Percentiles rank a stretch among this genome's conserved stretches.
These are phyloP conservation scores for Muscicapa adusta DNA, from an alignment of 2,113 vertebrate genomes.

Conservation along the genomic window DNA sequence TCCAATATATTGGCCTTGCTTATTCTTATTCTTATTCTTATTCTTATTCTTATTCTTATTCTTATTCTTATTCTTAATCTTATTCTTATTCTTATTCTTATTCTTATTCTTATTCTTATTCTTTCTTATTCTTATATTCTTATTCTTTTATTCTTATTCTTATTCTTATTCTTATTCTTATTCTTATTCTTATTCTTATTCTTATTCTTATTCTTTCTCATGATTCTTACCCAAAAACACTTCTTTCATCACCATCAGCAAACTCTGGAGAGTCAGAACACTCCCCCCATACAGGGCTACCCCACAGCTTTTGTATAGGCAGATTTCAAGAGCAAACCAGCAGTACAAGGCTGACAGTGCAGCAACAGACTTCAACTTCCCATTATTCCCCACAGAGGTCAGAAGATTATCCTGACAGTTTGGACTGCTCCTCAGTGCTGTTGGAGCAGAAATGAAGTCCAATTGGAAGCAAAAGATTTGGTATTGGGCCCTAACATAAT, in stretches of 20 bases:
- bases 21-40: too few species aligned
- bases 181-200: too few species aligned
- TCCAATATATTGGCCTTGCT: neutral
- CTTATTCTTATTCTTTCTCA: neutral
- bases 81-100: neutral
- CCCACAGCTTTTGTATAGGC: neutral
- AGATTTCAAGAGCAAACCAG: neutral
- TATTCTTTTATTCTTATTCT: too few species aligned
- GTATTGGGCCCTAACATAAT: neutral
- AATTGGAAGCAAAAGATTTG: neutral
- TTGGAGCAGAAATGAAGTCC: neutral
- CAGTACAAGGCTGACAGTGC: fast-evolving
- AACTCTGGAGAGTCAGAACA: neutral
- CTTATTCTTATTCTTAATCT: too few species aligned
- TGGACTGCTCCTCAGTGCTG: neutral
- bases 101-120: neutral
- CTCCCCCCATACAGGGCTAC: neutral
- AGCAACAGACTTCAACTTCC: neutral
- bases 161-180: too few species aligned
- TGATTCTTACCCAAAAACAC: neutral
- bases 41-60: too few species aligned
- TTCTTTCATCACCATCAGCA: neutral
- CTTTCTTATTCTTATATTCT: too few species aligned
- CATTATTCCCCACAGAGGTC: neutral
- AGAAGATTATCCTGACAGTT: neutral